phyloP scores from a whole-genome alignment of 2,113 vertebrate species.

The Heterochromis multidens region DNA sequence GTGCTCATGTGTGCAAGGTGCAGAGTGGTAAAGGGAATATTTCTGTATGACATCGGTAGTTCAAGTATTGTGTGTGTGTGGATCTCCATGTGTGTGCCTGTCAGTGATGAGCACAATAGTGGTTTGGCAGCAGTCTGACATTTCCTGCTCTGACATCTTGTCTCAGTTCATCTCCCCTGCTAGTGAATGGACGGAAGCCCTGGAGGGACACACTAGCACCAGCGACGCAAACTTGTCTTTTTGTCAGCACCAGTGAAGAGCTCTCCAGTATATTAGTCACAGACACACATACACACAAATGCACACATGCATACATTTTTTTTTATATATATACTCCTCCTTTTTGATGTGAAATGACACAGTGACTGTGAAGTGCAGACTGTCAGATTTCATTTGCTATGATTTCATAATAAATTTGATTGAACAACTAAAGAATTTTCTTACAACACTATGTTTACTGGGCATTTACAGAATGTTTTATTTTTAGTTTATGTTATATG shows the following conservation, averaged over 20 bases:
- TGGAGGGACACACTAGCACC: slow-evolving; percentile 71
- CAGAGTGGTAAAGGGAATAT: neutral
- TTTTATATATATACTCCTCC: neutral
- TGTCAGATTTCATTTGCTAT: slow-evolving; percentile 21
- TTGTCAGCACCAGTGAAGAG: slow-evolving; percentile 70
- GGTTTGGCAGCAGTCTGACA: slow-evolving; percentile 73
- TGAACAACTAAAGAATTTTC: slow-evolving; percentile 10
- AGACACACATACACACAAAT: slow-evolving; percentile 32
- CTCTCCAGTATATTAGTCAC: slow-evolving; percentile 71
- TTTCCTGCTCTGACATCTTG: slow-evolving; percentile 77
- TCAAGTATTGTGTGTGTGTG: neutral
- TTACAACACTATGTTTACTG: neutral
- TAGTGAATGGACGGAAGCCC: slow-evolving; percentile 69
- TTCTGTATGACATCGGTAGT: neutral
- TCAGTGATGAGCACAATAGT: slow-evolving; percentile 58
- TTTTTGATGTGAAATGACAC: slow-evolving; percentile 63
- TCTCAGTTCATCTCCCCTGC: slow-evolving; percentile 74
- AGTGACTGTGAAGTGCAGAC: slow-evolving; percentile 46
- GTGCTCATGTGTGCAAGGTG: neutral
- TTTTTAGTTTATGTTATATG: neutral
- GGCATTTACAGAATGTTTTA: neutral
- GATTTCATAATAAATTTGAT: slow-evolving; percentile 22
- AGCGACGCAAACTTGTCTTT: slow-evolving; percentile 73
- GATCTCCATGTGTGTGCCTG: slow-evolving; percentile 38
- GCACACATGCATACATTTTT: slow-evolving; percentile 25